Evolutionary conservation across 2,888 invertebrate species (phyloP), one percentile per base, ranked within the genome.

Genomic region (Megamerina dolium): DNA sequence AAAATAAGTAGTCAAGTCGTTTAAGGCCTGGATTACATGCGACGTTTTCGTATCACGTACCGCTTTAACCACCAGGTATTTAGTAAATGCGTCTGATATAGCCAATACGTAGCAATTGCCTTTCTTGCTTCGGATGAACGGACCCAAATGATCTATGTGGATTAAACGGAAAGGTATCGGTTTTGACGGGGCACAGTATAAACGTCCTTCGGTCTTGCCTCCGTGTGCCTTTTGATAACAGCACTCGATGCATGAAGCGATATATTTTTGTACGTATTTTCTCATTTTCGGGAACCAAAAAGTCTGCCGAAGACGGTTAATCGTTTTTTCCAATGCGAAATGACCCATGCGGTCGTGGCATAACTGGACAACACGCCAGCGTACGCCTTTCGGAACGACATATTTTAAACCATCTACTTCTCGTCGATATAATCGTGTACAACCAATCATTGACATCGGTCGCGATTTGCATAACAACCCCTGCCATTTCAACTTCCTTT

Each of bases 261-360:
- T 64, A 45, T 73, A 70, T 39, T 65, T 57, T 38, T 61, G 57
- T 1, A 69, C 60, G 27, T 64, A 66, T 3, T 49, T 40, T 26
- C 53, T 51, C 63, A 72, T 63, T 10, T 57, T 56, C 0, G 62
- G 60, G 43, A 73, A 71, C 67, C 66, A 73, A 52, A 64, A 73
- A 9, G 53, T 48, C 26, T 56, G 27, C 31, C 13, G 17, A 9
- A 50, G 29, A 17, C 43, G 29, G 2, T 43, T 27, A 10, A 46
- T 26, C 2, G 46, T 46, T 31, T 43, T 43, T 2, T 43, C 41
- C 4, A 13, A 18, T 4, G 41, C 40, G n/a, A 41, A 41, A 12
- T 37, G 39, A 21, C 45, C 43, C 37, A 43, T 40, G 18, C 41
- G 35, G 18, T 45, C 43, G 20, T 45, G 38, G 3, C 43, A 43